Base-by-base conservation (phyloP, 2,888 invertebrate genomes). In the Perizoma flavofasciatum region DNA sequence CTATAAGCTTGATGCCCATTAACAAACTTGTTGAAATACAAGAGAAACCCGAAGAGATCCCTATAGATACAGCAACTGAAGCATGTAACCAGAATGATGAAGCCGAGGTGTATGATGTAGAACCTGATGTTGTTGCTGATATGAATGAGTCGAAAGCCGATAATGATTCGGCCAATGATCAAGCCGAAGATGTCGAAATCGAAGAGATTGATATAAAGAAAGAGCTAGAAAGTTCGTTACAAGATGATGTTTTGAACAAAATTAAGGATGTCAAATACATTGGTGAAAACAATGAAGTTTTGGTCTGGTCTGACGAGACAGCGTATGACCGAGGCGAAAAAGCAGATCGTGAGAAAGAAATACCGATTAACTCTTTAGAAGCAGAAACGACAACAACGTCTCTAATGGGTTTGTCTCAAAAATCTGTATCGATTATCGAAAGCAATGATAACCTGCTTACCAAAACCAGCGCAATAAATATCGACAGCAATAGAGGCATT, bases 401-500 rank as follows among this genome's bases (percentile, higher is more conserved):
- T 0, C 69, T 65, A 4, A 72, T 77, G 2, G 80, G 76, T 33
- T 67, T 78, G 0, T 89, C 89, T 0, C 89, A 89, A 11, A 81
- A 79, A 63, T 79, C 83, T 0, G 88, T 85, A 41, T 87, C 86
- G 0, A 49, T 83, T 33, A 71, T 77, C 9, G 87, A 82, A 64
- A 89, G 86, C 63, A 79, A 69, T 45, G 85, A 86, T 4, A 84
- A 83, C 62, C 68, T 88, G 4, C 73, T 83, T 3, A 75, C 79
- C 9, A 81, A 82, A 51, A 78, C 76, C 43, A 85, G 86, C 45
- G 83, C 83, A 55, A 64, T 90, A 5, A 86, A 88, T 40, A 88
- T 89, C 7, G 88, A 89, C 54, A 89, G 88, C 53, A 88, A 85
- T 44, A 78, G 89, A 73, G 89, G 90, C 0, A 86, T 89, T 6